Conservation (phyloP, 64 coral and sea anemone species). For the Pocillopora verrucosa region DNA sequence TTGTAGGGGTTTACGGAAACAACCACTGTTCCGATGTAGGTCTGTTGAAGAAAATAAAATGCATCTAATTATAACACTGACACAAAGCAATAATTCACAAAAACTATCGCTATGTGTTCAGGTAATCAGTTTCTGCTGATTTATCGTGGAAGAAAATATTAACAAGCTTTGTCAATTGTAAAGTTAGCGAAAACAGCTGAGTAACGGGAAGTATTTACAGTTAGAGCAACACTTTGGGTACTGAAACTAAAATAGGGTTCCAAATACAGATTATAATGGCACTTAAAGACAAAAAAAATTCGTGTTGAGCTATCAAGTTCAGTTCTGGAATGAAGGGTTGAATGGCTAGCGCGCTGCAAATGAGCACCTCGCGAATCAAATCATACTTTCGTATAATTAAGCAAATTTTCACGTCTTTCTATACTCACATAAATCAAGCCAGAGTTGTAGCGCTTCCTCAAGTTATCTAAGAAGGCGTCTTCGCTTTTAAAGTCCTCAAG, state of each 20-base stretch:
- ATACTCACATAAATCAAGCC: slow-evolving; percentile 98
- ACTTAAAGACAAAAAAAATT: too few species aligned
- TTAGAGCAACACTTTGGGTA: too few species aligned
- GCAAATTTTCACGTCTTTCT: background rate
- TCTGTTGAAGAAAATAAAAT: slow-evolving; percentile 49
- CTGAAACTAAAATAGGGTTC: too few species aligned
- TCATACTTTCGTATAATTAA: background rate
- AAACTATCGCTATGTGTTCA: background rate
- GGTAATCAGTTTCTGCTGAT: background rate
- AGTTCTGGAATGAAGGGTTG: too few species aligned
- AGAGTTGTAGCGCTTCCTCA: slow-evolving; percentile 91
- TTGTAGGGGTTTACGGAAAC: slow-evolving; percentile 95
- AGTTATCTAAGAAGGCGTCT: slow-evolving; percentile 92
- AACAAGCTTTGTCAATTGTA: too few species aligned
- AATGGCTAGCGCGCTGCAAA: too few species aligned
- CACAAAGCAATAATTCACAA: background rate
- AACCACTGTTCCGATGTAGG: slow-evolving; percentile 96
- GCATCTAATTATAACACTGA: background rate
- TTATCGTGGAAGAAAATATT: too few species aligned
- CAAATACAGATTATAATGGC: too few species aligned
- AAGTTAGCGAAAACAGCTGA: too few species aligned
- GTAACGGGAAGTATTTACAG: too few species aligned
- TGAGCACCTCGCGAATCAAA: too few species aligned
- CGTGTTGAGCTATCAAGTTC: too few species aligned
- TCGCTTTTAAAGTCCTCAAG: slow-evolving; percentile 94